Base-by-base conservation (phyloP, 2,888 invertebrate genomes). In the Dugesia japonica region DNA sequence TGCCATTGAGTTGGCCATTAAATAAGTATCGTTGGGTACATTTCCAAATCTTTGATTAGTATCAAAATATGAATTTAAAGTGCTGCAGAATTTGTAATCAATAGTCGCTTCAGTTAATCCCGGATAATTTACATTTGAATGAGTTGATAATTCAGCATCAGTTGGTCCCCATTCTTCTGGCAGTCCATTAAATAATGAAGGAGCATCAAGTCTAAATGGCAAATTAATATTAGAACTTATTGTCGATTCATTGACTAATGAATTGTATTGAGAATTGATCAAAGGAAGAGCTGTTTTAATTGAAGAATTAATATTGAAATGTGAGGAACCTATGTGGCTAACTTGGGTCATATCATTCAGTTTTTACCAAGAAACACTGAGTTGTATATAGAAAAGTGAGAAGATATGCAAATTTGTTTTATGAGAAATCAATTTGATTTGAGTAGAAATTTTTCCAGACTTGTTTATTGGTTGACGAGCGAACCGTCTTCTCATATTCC, bases 341-440 rank as follows among this genome's bases (percentile, higher is more conserved):
- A 56, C 56, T 56, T 56, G 56, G 56, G 56, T 56, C 56, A 56
- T 56, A n/a, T 4, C 56, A 56, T 56, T 56, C 56, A 56, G 56
- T 56, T 56, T 31, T 31, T n/a, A 56, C 56, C 56, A 56, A 56
- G 56, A 13, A 56, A 56, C 56, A 56, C 4, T 56, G 56, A 56
- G n/a, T 56, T 56, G 23, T n/a, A 23, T 56, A 56, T 56, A 56
- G 4, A 56, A 56, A 56, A 56, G 56, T 56, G 56, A 56, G 56
- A 56, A 56, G 56, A 56, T 56, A 56, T 56, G 56, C 56, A 56
- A 56, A 56, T 56, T 56, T 56, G n/a, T 23, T 56, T 56, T 23
- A 56, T 56, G 56, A 56, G 20, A 56, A 56, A 56, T 56, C 56
- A 56, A 56, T 56, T 56, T 56, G 56, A 56, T 56, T 56, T 23